Conservation (phyloP, 2,113 vertebrate genomes). For the Dicerorhinus sumatrensis region DNA sequence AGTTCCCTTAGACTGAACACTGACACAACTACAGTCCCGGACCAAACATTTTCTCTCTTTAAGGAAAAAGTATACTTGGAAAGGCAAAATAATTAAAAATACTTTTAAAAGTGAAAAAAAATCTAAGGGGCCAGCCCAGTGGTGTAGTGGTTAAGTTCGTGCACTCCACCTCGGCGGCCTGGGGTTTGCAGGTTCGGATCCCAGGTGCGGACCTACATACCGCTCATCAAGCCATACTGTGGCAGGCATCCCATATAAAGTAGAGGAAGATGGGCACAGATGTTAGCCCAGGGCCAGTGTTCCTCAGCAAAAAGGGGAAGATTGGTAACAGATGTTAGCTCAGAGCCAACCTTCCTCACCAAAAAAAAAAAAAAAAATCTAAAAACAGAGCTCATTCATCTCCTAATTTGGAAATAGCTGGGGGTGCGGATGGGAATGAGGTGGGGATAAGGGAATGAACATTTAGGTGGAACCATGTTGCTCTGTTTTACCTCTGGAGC, state of each 20-base stretch:
- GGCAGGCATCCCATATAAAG: too few relatives aligned
- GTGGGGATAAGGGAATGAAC: not conserved
- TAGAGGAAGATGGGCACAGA: too few relatives aligned
- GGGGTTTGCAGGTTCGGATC: too few relatives aligned
- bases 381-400: slow-evolving; percentile 5
- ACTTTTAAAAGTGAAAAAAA: slow-evolving; percentile 22
- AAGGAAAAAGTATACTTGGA: not conserved
- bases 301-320: too few relatives aligned
- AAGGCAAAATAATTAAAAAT: slow-evolving; percentile 50
- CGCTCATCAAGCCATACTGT: too few relatives aligned
- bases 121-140: not conserved
- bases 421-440: not conserved
- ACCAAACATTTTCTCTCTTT: not conserved
- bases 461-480: not conserved
- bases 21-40: not conserved
- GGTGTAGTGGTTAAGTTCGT: too few relatives aligned
- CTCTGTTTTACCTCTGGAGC: not conserved
- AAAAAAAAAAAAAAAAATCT: not conserved
- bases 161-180: too few relatives aligned
- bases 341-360: too few relatives aligned
- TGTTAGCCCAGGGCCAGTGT: too few relatives aligned
- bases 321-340: too few relatives aligned
- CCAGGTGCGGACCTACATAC: too few relatives aligned
- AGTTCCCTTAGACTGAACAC: not conserved
- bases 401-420: slow-evolving; percentile 15